Evolutionary conservation across 2,888 invertebrate species (phyloP).

Genomic region (Nephrotoma flavescens): DNA sequence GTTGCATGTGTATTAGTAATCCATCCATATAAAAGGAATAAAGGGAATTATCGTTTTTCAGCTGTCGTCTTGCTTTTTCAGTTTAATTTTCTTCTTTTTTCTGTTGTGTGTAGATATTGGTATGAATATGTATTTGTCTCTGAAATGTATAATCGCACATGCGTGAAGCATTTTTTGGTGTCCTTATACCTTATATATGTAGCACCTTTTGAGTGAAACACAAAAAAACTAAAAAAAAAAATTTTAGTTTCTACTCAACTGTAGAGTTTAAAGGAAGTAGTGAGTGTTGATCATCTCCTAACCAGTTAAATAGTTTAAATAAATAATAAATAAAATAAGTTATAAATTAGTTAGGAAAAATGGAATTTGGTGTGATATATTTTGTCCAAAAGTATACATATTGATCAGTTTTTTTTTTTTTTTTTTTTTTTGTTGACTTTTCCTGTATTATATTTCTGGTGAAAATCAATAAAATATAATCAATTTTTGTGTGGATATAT

Average conservation of each 20-base stretch:
- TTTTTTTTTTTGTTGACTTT: not conserved
- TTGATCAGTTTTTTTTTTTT: not conserved
- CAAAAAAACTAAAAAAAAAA: not conserved
- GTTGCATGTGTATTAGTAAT: not conserved
- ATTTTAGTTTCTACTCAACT: not conserved
- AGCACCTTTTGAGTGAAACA: not conserved
- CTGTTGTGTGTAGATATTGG: not conserved
- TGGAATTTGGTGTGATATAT: not conserved
- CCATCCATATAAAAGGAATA: not conserved
- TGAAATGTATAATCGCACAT: not conserved
- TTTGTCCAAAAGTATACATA: not conserved
- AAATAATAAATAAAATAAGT: not conserved
- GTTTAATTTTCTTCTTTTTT: not conserved
- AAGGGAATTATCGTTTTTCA: not conserved
- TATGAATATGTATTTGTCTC: not conserved
- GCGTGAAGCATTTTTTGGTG: not conserved
- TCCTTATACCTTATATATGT: not conserved
- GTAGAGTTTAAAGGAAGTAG: not conserved
- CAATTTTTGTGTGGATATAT: not conserved
- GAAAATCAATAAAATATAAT: not conserved
- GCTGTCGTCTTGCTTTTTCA: not conserved
- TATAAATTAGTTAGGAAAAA: not conserved
- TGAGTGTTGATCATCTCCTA: not conserved
- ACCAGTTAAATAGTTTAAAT: not conserved
- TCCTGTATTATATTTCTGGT: not conserved